phyloP scores from a whole-genome alignment of 2,113 vertebrate species.

The Poicephalus gulielmi region DNA sequence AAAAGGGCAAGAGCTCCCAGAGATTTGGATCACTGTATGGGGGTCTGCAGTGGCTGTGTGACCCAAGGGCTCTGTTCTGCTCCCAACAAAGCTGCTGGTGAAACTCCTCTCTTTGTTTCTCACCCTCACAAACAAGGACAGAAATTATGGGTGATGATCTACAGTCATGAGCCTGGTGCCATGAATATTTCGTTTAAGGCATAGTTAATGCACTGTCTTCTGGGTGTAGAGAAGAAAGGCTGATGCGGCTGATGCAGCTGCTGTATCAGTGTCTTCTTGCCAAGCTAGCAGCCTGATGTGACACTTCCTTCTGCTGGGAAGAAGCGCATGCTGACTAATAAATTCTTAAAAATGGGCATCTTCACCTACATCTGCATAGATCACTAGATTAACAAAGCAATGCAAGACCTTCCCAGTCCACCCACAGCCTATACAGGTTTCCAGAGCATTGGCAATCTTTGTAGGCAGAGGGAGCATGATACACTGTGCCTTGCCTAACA shows the following conservation, averaged over 20 bases:
- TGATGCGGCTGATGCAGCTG: neutral
- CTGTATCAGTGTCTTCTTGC: neutral
- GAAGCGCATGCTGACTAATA: neutral
- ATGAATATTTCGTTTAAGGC: neutral
- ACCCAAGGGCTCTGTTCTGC: neutral
- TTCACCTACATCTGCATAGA: neutral
- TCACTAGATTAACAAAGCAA: neutral
- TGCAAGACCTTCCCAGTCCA: neutral
- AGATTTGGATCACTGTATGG: neutral
- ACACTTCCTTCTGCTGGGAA: neutral
- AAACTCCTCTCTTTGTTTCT: neutral
- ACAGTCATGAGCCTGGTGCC: neutral
- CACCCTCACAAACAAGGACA: neutral
- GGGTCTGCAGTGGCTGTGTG: neutral
- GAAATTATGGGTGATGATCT: neutral
- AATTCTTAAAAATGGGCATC: neutral
- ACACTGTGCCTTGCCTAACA: fast-evolving
- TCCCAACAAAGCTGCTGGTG: neutral
- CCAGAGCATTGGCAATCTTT: neutral
- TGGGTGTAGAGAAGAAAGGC: neutral
- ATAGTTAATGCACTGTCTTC: neutral
- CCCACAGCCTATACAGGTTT: neutral
- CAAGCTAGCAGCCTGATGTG: neutral
- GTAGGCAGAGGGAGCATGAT: fast-evolving
- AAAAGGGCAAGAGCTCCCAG: neutral